Base-by-base conservation (phyloP, 2,113 vertebrate genomes). In the Campylomormyrus tamandua region DNA sequence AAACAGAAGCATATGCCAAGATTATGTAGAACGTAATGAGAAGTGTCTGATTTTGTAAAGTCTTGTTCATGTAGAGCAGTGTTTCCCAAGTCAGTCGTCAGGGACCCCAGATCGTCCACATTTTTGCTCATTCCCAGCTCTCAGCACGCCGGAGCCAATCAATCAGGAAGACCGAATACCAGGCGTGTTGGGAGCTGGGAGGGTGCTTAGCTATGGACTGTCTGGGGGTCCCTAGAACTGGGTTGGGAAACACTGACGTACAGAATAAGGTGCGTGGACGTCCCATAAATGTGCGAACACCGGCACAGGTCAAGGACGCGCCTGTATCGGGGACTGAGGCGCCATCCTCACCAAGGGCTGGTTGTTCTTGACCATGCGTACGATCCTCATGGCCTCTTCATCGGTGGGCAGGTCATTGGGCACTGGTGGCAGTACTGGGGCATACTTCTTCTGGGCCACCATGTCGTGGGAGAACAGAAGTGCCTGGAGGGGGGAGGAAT, bases 291-390 rank as follows among this genome's bases (percentile, higher is more conserved):
- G 24, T 62, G 24, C 21, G n/a, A 9, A n/a, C 24, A 24, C 19
- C 1, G 6, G 1, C 53, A 56, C 53, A 58, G 56, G 56, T 58
- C 7, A n/a, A 62, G 24, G 19, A 24, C 21, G 1, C 5, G n/a
- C 21, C 15, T 62, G 35, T 35, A 56, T 27, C 11, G n/a, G 31
- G 53, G 46, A 27, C n/a, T 53, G 42, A 11, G n/a, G 45, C 48
- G 3, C 85, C 1, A 3, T 90, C 19, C 96, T 97, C 94, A 99
- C 98, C 97, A 99, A 94, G 27, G 98, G 96, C 91, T 99, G 98
- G 42, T 99, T 98, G 94, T 99, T 99, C 94, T 99, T 99, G 88
- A 99, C 98, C 94, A 99, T 94, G 91, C 98, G 98, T 89, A 99
- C 96, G 90, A 97, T 98, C 93, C 97, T 96, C 93, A 98, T 97